Base-by-base conservation (phyloP, 2,888 invertebrate genomes). In the Operophtera brumata region DNA sequence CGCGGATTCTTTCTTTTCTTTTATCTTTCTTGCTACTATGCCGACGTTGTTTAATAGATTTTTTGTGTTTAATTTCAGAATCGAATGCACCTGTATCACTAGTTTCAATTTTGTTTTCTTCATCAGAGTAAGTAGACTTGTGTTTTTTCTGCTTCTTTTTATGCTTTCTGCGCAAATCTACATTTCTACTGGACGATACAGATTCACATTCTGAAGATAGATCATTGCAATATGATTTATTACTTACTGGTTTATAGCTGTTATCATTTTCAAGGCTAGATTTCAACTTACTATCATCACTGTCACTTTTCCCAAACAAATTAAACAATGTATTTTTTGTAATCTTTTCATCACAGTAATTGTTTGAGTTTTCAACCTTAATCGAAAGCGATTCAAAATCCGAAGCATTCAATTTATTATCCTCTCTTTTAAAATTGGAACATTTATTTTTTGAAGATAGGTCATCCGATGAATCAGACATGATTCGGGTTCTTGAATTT, bases 61-160 rank as follows among this genome's bases (percentile, higher is more conserved):
- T 87, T 71, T 89, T 91, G 59, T 86, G 78, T 69, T 82, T 86
- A 41, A 63, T 66, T 57, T 82, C 82, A 45, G 73, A 58, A 52
- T 82, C 83, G 11, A 70, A 55, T 32, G 65, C 58, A 47, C 67
- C 59, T 20, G 70, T 66, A 54, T 82, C 80, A 64, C 70, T 79
- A 59, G 73, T 80, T 50, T 83, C 84, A 40, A 70, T 63, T 78
- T 92, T 92, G 37, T 70, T 78, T 53, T 91, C 89, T 39, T 92
- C 92, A 63, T 93, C 93, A 40, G 92, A 92, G 53, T 92, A 86
- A 7, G 93, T 91, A 62, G 91, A 92, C 75, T 95, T 96, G 64
- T 94, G 93, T 26, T 94, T 94, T 79, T 94, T 96, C 75, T 95
- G 95, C 72, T 95, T 96, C 90, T 96, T 96, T 80, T 95, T 96